Evolutionary conservation across 92 coral and sea anemone species (phyloP).

Genomic region (Epizoanthus illoricatus): DNA sequence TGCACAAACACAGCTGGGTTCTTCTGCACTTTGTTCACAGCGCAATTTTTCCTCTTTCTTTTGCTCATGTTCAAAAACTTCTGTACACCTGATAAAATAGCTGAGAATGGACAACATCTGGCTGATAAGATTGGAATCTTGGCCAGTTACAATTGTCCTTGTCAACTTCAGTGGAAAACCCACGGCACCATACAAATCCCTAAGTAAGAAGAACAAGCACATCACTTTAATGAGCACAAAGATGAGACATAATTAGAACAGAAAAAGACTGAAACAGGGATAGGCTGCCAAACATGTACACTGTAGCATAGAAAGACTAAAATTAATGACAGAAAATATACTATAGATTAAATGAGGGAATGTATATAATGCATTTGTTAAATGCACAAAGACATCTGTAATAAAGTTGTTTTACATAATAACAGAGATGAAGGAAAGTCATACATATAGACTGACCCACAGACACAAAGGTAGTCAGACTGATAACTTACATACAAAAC

Average conservation of each 20-base stretch:
- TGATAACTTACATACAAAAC: no score
- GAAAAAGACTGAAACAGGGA: no score
- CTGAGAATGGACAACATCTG: slow-evolving; percentile 72
- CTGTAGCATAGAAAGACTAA: no score
- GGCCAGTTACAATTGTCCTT: slow-evolving; percentile 82
- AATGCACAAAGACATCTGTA: no score
- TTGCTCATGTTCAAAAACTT: slow-evolving; percentile 81
- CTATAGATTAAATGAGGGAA: neutral
- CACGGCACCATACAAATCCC: slow-evolving; percentile 93
- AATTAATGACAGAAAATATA: neutral
- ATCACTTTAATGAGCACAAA: neutral
- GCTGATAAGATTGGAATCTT: slow-evolving; percentile 69
- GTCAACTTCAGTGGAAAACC: slow-evolving; percentile 84
- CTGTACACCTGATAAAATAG: slow-evolving; percentile 95
- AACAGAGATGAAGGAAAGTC: no score
- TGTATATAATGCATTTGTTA: no score
- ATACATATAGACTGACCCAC: no score
- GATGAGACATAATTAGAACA: neutral
- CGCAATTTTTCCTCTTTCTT: slow-evolving; percentile 37
- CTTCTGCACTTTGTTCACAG: slow-evolving; percentile 2
- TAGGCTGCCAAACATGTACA: no score
- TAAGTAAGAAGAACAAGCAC: slow-evolving; percentile 8
- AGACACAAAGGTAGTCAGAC: no score
- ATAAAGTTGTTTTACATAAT: no score
- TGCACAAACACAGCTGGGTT: neutral